Conservation (phyloP, 2,113 vertebrate genomes). For the Chunga burmeisteri region DNA sequence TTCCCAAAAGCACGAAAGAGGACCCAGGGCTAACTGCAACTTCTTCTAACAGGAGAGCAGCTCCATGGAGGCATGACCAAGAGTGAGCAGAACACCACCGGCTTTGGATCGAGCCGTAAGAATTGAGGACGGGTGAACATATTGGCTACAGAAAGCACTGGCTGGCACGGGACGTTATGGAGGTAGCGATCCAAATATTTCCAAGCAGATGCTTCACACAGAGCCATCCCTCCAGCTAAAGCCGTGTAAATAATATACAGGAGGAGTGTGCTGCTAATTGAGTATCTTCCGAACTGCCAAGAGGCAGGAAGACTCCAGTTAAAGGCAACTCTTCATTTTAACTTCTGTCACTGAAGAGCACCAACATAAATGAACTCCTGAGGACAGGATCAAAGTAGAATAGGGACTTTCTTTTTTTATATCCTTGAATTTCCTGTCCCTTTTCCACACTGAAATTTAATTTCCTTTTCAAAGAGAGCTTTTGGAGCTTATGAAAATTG, state of each 20-base stretch:
- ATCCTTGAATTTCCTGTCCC: constrained; percentile 35
- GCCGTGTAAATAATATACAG: not conserved
- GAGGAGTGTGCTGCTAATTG: not conserved
- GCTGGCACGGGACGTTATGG: not conserved
- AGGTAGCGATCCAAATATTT: not conserved
- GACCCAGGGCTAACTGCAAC: not conserved
- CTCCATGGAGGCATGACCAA: accelerated
- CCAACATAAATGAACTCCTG: not conserved
- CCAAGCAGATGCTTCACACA: not conserved
- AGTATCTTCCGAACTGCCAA: not conserved
- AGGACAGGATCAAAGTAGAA: constrained; percentile 11
- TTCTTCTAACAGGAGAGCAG: not conserved
- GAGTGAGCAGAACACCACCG: accelerated
- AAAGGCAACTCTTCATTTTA: not conserved
- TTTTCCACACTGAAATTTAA: constrained; percentile 52
- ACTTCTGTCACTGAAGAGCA: not conserved
- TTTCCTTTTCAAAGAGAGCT: constrained; percentile 52
- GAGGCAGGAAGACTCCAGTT: not conserved
- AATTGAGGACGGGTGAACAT: not conserved
- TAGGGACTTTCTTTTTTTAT: not conserved
- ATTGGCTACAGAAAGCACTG: not conserved
- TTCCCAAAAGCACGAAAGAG: not conserved
- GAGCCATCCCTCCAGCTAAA: not conserved
- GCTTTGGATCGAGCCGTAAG: not conserved
- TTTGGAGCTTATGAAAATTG: constrained; percentile 56